Base-by-base conservation (phyloP, 2,797 vertebrate species). In the Pipistrellus kuhlii region DNA sequence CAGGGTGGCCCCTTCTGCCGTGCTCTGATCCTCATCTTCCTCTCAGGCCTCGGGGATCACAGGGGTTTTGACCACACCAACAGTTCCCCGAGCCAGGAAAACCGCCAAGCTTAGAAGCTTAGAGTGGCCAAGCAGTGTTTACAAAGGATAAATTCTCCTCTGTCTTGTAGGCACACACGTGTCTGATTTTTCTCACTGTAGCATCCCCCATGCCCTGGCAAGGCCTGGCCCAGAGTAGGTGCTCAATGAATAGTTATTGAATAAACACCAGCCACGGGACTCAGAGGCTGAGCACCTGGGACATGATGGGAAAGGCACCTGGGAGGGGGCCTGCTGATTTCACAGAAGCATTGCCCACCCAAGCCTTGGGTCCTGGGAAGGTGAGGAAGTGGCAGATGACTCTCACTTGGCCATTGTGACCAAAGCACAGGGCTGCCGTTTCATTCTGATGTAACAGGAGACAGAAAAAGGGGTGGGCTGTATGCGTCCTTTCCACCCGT, bases 1-100 rank as follows among this genome's bases (percentile, higher is more conserved):
- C 1, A 99, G 93, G 98, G 98, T 98, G 66, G 98, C 98, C 57
- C 51, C 95, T 81, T 94, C 96, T 68, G 98, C 98, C 98, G 98
- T 98, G 92, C 69, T 94, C 6, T 0, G 12, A 0, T 69, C 27
- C 41, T 48, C 0, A 15, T 27, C 68, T 68, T 35, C n/a, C 20
- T 20, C 21, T 6, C 2, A 64, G 57, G 30, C 30, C 15, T 64
- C 69, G 18, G 13, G 23, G 84, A 4, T 55, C 85, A 21, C 13
- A 2, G 0, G 1, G 12, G 15, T 17, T 23, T 27, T 18, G 35
- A 38, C 13, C 46, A 35, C 0, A 3, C 17, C 46, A 32, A 23
- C 0, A 12, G 27, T 15, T 27, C 38, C 21, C 53, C 7, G 1
- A 80, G 66, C 32, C 55, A 17, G 44, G 46, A 38, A 10, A 46